Percentiles rank a stretch among this genome's conserved stretches.
phyloP scores from a whole-genome alignment of 2,797 vertebrate genomes.

The Enteromius mattozi region DNA sequence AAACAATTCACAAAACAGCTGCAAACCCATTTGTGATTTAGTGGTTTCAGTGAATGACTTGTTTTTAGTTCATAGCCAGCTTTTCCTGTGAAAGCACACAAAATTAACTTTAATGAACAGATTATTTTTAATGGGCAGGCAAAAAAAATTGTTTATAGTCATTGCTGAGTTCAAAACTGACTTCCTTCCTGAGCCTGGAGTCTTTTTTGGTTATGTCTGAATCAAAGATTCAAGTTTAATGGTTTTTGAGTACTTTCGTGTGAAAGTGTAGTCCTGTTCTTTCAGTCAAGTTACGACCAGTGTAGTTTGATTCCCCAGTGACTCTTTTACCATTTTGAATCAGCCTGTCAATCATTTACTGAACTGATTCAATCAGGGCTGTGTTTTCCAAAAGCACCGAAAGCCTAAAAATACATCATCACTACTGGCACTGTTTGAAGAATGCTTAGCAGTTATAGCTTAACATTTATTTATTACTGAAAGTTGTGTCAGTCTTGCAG shows the following conservation, averaged over 20 bases:
- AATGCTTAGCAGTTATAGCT: background rate
- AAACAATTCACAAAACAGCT: background rate
- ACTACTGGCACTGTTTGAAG: no score
- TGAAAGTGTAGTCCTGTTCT: background rate
- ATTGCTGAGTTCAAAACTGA: background rate
- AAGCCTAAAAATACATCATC: background rate
- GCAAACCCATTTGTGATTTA: background rate
- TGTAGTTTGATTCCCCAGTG: background rate
- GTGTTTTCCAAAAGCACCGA: background rate
- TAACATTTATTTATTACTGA: background rate
- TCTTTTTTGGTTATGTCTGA: background rate
- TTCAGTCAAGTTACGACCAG: background rate
- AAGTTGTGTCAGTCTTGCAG: background rate
- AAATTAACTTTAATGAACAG: background rate
- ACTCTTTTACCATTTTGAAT: background rate
- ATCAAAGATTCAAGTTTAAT: background rate
- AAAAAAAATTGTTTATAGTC: background rate
- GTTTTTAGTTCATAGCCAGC: background rate
- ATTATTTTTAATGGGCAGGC: background rate
- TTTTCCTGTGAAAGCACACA: background rate
- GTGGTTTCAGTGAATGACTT: background rate
- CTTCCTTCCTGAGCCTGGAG: background rate
- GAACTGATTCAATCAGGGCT: background rate
- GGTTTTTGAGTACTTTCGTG: background rate
- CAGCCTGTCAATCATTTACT: background rate